Evolutionary conservation across 2,113 vertebrate species (phyloP), one percentile per base, ranked within the genome.

Genomic region (Thamnophis sirtalis): DNA sequence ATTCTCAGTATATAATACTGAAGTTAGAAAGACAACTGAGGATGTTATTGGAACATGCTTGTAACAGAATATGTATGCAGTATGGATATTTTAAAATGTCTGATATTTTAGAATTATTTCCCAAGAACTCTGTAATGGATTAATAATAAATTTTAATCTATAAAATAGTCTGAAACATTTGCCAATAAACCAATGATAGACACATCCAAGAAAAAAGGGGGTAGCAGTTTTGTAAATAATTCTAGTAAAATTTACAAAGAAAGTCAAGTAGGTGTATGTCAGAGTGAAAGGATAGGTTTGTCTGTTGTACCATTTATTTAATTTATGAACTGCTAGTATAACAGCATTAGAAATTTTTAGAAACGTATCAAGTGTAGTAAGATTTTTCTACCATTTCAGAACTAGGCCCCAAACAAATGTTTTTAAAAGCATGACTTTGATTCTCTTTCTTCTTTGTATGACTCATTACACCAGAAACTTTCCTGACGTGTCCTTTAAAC

Each of bases 401-500:
- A 56, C 9, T 85, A 38, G 6, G 24, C 84, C 24, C 11, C 43
- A 50, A 86, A n/a, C 6, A 33, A 80, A 3, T 28, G 5, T 86
- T 22, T 91, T 21, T 55, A 11, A 33, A 80, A 22, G 28, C 26
- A 17, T 56, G 4, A 11, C 33, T 49, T 1, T 11, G 1, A 28
- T 91, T 73, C 28, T 91, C 24, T 13, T 84, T 1, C 2, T 15
- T 15, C 38, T 49, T 55, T 33, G 7, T 26, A 84, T 49, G 68
- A 1, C 15, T 38, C 33, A 55, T 63, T 43, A 60, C 84, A 63
- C 86, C 54, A 88, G 60, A 15, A 54, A 55, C 56, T 93, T 87
- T 88, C 93, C 89, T 96, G 95, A 96, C 94, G 95, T 96, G 96
- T 96, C 95, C 91, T 96, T 95, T 43, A 43, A 43, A 43, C 1